Percentiles rank a stretch among this genome's conserved stretches.
Evolutionary conservation across 2,888 invertebrate species (phyloP).

Genomic region (Agrilus mali): DNA sequence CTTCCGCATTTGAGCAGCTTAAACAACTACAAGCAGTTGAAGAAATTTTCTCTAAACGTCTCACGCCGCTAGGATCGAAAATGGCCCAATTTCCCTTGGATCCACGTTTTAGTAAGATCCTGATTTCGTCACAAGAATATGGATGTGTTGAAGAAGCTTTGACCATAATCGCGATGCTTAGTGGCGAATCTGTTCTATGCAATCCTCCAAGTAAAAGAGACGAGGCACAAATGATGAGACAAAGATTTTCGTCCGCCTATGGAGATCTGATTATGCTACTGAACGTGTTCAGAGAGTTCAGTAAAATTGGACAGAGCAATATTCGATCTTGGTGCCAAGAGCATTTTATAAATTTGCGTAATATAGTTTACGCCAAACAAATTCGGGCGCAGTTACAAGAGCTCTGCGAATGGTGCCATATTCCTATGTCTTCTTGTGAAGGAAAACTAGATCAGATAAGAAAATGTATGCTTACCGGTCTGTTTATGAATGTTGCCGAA

Average conservation of each 20-base stretch:
- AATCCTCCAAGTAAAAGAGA: slow-evolving; percentile 64
- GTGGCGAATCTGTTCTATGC: slow-evolving; percentile 76
- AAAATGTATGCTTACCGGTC: slow-evolving; percentile 67
- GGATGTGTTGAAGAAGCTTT: slow-evolving; percentile 71
- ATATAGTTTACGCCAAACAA: slow-evolving; percentile 68
- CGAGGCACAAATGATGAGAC: slow-evolving; percentile 56
- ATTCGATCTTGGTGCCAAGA: slow-evolving; percentile 81
- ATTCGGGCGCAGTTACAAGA: slow-evolving; percentile 68
- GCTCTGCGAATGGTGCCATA: slow-evolving; percentile 44
- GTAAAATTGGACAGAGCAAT: slow-evolving; percentile 46
- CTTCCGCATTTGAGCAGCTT: slow-evolving; percentile 50
- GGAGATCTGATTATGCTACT: slow-evolving; percentile 89
- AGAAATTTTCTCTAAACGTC: slow-evolving; percentile 40
- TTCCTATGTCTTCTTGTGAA: slow-evolving; percentile 53
- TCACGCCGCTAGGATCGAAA: slow-evolving; percentile 68
- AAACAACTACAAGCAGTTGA: slow-evolving; percentile 62
- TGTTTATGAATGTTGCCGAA: slow-evolving; percentile 81
- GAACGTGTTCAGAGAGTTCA: slow-evolving; percentile 75
- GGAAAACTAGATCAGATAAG: slow-evolving; percentile 50
- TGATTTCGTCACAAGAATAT: slow-evolving; percentile 63
- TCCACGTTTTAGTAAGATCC: slow-evolving; percentile 73
- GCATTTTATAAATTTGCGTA: slow-evolving; percentile 73
- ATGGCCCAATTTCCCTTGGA: slow-evolving; percentile 90
- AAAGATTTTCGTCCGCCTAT: slow-evolving; percentile 70
- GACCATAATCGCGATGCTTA: slow-evolving; percentile 75